Percentiles rank a stretch among this genome's conserved stretches.
Conservation (phyloP, 2,113 vertebrate species). For the Bettongia penicillata region DNA sequence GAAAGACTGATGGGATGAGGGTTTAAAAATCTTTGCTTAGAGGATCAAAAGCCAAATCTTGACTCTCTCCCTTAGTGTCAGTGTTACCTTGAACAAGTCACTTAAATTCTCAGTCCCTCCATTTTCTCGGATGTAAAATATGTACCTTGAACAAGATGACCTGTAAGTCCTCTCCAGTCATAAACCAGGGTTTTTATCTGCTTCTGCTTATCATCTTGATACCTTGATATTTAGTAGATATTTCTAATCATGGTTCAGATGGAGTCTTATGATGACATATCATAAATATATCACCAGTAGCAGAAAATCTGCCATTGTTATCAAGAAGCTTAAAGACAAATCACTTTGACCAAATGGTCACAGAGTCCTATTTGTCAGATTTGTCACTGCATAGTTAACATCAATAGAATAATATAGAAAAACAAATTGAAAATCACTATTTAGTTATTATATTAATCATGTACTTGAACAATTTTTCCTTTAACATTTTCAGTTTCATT, state of each 20-base stretch:
- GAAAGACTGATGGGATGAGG: not conserved
- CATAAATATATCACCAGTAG: constrained; percentile 34
- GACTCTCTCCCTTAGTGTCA: not conserved
- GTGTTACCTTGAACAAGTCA: not conserved
- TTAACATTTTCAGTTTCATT: constrained; percentile 40
- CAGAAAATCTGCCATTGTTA: constrained; percentile 53
- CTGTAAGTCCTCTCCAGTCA: not conserved
- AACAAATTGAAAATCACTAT: constrained; percentile 44
- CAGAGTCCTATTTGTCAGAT: constrained; percentile 36
- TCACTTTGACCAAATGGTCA: constrained; percentile 54
- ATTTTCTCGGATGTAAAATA: not conserved
- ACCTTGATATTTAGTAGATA: not conserved
- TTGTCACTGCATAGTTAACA: constrained; percentile 48
- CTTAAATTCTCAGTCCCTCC: not conserved
- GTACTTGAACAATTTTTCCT: constrained; percentile 37
- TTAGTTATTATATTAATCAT: constrained; percentile 54
- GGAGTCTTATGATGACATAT: constrained; percentile 49
- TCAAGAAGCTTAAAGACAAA: constrained; percentile 56
- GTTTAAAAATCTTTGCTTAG: not conserved
- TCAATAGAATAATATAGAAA: constrained; percentile 31
- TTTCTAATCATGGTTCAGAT: constrained; percentile 38
- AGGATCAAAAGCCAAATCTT: not conserved
- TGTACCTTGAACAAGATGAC: not conserved
- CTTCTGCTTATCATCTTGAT: constrained; percentile 1
- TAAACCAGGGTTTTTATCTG: not conserved